A percentile compares a stretch with the other conserved stretches of the same genome.
Conservation (phyloP, 1,140 invertebrate species). For the Charaxes varanes region DNA sequence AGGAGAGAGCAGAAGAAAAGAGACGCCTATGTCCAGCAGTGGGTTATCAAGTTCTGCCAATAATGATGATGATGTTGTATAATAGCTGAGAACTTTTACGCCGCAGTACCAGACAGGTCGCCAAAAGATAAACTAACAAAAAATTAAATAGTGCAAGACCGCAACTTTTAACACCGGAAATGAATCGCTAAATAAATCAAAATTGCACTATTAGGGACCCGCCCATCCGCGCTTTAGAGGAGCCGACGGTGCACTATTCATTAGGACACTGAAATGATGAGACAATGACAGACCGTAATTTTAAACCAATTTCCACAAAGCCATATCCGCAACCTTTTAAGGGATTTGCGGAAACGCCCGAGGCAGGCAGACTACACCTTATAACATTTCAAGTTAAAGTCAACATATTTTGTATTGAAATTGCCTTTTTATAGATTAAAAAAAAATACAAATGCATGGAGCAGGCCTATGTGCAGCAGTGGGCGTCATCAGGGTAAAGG, state of each 20-base stretch:
- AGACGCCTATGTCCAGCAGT: too few species aligned
- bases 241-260: constrained; percentile 32
- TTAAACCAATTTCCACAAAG: constrained; percentile 1
- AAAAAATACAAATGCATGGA: too few species aligned
- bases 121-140: constrained; percentile 14
- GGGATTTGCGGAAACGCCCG: constrained; percentile 7
- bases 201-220: constrained; percentile 52
- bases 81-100: too few species aligned
- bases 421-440: too few species aligned
- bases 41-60: too few species aligned
- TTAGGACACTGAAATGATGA: constrained; percentile 20
- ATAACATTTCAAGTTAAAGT: constrained; percentile 5
- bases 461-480: too few species aligned
- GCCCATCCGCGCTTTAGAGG: constrained; percentile 28
- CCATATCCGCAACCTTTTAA: constrained; percentile 1
- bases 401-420: too few species aligned
- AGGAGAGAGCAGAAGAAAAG: too few species aligned
- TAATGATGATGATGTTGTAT: too few species aligned
- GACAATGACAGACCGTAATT: neutral
- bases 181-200: constrained; percentile 61
- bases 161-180: constrained; percentile 59
- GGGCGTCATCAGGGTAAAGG: too few species aligned
- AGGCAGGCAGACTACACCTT: constrained; percentile 8
- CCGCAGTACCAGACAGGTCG: too few species aligned
- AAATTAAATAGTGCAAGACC: constrained; percentile 9